Conservation (phyloP, 2,113 vertebrate genomes). For the Elgaria multicarinata region DNA sequence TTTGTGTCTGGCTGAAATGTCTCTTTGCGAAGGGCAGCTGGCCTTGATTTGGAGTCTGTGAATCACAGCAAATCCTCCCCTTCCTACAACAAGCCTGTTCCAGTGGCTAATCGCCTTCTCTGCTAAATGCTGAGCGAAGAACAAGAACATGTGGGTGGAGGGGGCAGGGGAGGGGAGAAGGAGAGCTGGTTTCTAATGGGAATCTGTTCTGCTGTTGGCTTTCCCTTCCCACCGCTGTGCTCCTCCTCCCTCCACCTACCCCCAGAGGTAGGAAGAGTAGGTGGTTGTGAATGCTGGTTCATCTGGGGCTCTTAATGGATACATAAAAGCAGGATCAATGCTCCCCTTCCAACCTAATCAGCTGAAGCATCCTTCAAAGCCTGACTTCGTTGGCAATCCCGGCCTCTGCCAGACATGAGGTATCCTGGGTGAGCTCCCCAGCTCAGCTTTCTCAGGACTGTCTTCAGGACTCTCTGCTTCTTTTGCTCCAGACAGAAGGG, state of each 20-base stretch:
- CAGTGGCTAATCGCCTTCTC: background rate
- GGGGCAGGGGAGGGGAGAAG: too few species aligned
- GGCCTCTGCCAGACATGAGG: background rate
- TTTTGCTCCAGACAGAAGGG: background rate
- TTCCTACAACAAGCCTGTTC: background rate
- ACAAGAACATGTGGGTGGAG: background rate
- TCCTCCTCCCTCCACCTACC: background rate
- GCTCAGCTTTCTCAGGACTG: background rate
- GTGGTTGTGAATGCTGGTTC: slow-evolving; percentile 30
- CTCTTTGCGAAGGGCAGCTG: slow-evolving; percentile 8
- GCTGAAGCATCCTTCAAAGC: slow-evolving; percentile 29
- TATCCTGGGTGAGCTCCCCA: background rate
- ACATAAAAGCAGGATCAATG: slow-evolving; percentile 40
- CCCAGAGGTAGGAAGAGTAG: background rate
- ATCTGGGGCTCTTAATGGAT: slow-evolving; percentile 33
- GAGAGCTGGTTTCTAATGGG: background rate
- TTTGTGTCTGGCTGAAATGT: slow-evolving; percentile 27
- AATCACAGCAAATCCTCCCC: slow-evolving; percentile 1
- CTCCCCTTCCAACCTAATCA: slow-evolving; percentile 30
- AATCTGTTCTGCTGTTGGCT: background rate
- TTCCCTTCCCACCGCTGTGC: background rate
- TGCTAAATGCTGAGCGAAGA: background rate
- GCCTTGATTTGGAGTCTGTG: slow-evolving; percentile 11
- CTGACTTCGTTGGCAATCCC: slow-evolving; percentile 10
- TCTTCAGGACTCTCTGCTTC: background rate